These are phyloP conservation scores for Sigmodon hispidus DNA, from an alignment of 2,113 vertebrate species.

Conservation along the genomic window DNA sequence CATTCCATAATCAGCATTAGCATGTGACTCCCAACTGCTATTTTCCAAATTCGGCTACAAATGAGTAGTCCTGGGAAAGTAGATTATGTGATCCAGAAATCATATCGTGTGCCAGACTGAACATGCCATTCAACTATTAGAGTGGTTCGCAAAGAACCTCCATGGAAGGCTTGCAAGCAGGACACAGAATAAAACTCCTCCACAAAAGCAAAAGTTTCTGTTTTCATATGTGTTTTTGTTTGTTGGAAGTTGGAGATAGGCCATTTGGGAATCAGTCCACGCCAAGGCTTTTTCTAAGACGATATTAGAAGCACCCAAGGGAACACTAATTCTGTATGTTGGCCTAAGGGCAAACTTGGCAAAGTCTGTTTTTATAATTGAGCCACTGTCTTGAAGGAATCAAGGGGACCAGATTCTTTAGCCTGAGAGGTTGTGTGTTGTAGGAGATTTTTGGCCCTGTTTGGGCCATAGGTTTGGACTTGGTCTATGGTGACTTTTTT, in stretches of 20 bases:
- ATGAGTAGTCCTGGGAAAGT: constrained; percentile 86
- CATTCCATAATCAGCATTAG: constrained; percentile 90
- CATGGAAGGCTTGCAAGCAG: background rate
- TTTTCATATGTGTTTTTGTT: background rate
- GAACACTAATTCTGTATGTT: background rate
- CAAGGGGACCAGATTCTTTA: background rate
- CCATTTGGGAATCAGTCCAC: background rate
- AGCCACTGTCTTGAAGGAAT: background rate
- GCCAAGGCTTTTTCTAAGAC: background rate
- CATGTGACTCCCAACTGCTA: constrained; percentile 92
- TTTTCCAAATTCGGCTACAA: constrained; percentile 95
- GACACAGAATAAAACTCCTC: background rate
- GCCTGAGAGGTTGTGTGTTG: background rate
- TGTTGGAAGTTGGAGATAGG: background rate
- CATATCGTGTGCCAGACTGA: constrained; percentile 94
- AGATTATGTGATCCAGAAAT: constrained; percentile 93
- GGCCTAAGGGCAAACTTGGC: background rate
- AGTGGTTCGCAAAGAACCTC: constrained; percentile 82
- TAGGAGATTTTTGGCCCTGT: too few species aligned
- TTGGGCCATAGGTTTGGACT: too few species aligned
- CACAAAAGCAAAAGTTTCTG: background rate
- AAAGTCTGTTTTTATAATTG: background rate
- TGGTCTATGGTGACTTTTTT: too few species aligned
- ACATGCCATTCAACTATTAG: constrained; percentile 89
- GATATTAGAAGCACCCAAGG: background rate